These are phyloP conservation scores for Nansenia antarctica DNA, from an alignment of 2,113 vertebrate species.

Conservation along the genomic window DNA sequence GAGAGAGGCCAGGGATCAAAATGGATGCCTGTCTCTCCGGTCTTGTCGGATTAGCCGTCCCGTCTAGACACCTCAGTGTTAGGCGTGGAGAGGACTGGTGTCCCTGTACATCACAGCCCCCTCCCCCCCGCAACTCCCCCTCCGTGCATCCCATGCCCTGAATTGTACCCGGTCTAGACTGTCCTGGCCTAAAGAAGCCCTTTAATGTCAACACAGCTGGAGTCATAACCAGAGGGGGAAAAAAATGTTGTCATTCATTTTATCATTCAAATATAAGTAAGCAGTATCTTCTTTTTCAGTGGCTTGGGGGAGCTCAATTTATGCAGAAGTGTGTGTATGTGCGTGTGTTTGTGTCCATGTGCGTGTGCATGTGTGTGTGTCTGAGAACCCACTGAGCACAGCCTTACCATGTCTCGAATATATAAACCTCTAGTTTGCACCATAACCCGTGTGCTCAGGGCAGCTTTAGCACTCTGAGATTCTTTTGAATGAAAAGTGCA, in stretches of 20 bases:
- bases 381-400: too few relatives aligned
- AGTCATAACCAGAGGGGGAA: neutral
- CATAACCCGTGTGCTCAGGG: too few relatives aligned
- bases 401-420: too few relatives aligned
- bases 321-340: neutral
- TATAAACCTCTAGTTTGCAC: too few relatives aligned
- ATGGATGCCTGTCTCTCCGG: slow-evolving; percentile 48
- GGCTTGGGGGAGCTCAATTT: slow-evolving; percentile 32
- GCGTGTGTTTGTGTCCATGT: slow-evolving; percentile 3
- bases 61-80: slow-evolving; percentile 33
- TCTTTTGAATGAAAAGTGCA: too few relatives aligned
- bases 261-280: neutral
- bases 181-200: neutral
- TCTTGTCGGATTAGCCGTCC: slow-evolving; percentile 52
- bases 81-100: slow-evolving; percentile 13
- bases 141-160: slow-evolving; percentile 5
- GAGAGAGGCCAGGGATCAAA: slow-evolving; percentile 51
- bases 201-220: slow-evolving; percentile 14
- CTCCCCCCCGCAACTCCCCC: too few relatives aligned
- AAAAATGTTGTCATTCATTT: neutral
- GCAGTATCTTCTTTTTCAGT: slow-evolving; percentile 15
- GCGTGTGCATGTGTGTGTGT: slow-evolving; percentile 3
- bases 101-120: slow-evolving; percentile 32
- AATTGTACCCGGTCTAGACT: slow-evolving; percentile 2
- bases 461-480: too few relatives aligned